Conservation (phyloP, 2,797 vertebrate species). For the Arrhamphus sclerolepis region DNA sequence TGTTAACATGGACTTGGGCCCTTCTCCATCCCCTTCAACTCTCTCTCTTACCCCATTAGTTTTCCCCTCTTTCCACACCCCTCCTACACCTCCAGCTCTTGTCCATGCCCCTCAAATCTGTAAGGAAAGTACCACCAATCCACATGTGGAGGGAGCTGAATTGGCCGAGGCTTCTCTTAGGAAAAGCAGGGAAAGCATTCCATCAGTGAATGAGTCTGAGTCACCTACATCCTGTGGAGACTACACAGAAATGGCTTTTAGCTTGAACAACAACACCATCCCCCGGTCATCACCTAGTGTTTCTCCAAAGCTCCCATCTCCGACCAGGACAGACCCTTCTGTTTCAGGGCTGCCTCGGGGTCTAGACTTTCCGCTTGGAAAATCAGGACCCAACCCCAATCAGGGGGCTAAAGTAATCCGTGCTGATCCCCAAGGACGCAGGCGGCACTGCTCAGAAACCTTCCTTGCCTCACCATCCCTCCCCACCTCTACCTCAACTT, state of each 20-base stretch:
- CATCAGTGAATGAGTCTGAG: slow-evolving; percentile 57
- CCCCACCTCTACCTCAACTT: slow-evolving; percentile 61
- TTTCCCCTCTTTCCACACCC: slow-evolving; percentile 77
- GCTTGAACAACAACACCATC: slow-evolving; percentile 61
- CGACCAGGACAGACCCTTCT: slow-evolving; percentile 67
- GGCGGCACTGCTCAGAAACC: slow-evolving; percentile 82
- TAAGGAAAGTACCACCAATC: slow-evolving; percentile 38
- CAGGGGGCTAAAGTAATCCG: slow-evolving; percentile 81
- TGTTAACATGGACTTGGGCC: slow-evolving; percentile 77
- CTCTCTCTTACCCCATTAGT: slow-evolving; percentile 73
- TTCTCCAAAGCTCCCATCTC: slow-evolving; percentile 73
- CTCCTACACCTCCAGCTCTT: slow-evolving; percentile 71
- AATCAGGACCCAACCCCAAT: slow-evolving; percentile 77
- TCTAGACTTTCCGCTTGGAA: slow-evolving; percentile 77
- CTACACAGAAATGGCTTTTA: slow-evolving; percentile 82
- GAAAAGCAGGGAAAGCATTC: slow-evolving; percentile 62
- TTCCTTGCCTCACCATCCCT: slow-evolving; percentile 74
- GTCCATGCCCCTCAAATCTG: slow-evolving; percentile 63
- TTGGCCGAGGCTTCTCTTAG: slow-evolving; percentile 43
- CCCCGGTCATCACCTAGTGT: slow-evolving; percentile 55
- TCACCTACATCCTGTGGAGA: slow-evolving; percentile 74
- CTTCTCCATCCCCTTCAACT: slow-evolving; percentile 78
- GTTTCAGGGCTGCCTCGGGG: slow-evolving; percentile 65
- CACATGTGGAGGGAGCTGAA: slow-evolving; percentile 50
- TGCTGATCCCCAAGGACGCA: slow-evolving; percentile 79